Evolutionary conservation across 2,113 vertebrate species (phyloP).

Genomic region (Felis chaus): DNA sequence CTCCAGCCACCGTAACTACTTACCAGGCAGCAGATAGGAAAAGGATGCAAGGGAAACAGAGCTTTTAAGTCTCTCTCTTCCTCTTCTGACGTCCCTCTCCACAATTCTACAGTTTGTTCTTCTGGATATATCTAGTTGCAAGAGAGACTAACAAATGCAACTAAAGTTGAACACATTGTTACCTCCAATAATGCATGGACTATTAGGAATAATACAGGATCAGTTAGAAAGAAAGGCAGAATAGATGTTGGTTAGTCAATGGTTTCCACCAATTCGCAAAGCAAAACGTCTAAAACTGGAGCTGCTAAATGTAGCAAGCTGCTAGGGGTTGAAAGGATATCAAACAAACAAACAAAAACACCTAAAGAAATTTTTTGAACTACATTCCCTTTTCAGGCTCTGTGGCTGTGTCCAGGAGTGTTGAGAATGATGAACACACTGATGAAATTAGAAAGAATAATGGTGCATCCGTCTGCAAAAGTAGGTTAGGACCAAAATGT

Average conservation of each 20-base stretch:
- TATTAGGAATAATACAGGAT: background rate
- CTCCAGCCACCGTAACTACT: background rate
- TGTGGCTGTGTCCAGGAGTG: background rate
- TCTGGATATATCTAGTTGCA: background rate
- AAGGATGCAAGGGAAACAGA: background rate
- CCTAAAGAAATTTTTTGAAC: background rate
- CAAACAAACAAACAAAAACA: background rate
- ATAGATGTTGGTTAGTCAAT: background rate
- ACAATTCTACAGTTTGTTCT: background rate
- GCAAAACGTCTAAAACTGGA: slow-evolving; percentile 1
- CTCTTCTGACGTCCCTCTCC: background rate
- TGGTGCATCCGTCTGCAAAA: background rate
- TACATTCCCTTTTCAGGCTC: background rate
- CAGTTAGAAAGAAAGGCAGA: background rate
- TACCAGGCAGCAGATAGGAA: background rate
- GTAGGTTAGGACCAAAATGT: background rate
- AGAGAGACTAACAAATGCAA: background rate
- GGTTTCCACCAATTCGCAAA: background rate
- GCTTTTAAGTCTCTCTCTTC: background rate
- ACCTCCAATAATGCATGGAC: background rate
- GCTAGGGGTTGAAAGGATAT: background rate
- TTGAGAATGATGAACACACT: background rate
- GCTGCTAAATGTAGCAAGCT: background rate
- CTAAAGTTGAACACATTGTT: background rate
- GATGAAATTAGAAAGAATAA: background rate